Percentiles rank a stretch among this genome's conserved stretches.
phyloP scores from a whole-genome alignment of 1,140 invertebrate species.

The Lepidurus packardi region DNA sequence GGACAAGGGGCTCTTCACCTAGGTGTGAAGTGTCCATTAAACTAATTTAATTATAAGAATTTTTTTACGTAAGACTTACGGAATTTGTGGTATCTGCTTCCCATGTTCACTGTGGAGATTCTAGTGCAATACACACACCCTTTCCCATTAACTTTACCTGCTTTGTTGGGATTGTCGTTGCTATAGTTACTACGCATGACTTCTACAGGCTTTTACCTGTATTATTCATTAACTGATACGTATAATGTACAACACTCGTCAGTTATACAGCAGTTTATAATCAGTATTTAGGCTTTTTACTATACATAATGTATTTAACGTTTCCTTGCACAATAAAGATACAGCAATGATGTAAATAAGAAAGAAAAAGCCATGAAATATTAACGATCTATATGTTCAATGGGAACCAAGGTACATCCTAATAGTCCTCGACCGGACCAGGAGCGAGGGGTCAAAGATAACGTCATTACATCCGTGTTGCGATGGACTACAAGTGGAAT shows the following conservation, averaged over 20 bases:
- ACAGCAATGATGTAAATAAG: background rate
- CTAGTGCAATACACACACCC: background rate
- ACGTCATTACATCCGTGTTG: constrained; percentile 46
- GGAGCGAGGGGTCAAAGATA: constrained; percentile 58
- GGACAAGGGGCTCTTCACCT: background rate
- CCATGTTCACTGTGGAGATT: background rate
- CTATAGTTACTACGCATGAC: constrained; percentile 12
- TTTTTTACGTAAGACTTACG: background rate
- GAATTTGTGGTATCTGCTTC: background rate
- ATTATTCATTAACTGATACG: background rate
- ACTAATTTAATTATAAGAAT: background rate
- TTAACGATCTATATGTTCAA: constrained; percentile 51
- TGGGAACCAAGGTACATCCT: constrained; percentile 62
- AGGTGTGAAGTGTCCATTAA: background rate
- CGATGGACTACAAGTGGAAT: constrained; percentile 58
- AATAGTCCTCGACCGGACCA: constrained; percentile 69
- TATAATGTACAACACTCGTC: background rate
- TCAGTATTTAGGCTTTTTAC: no score
- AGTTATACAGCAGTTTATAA: no score
- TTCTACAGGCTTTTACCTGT: background rate
- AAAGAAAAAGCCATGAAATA: background rate
- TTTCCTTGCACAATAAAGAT: background rate
- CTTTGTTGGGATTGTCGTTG: background rate
- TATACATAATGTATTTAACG: background rate
- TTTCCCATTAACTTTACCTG: background rate